These are phyloP conservation scores for Brenthis hecate DNA, from an alignment of 2,888 invertebrate genomes.

Conservation along the genomic window DNA sequence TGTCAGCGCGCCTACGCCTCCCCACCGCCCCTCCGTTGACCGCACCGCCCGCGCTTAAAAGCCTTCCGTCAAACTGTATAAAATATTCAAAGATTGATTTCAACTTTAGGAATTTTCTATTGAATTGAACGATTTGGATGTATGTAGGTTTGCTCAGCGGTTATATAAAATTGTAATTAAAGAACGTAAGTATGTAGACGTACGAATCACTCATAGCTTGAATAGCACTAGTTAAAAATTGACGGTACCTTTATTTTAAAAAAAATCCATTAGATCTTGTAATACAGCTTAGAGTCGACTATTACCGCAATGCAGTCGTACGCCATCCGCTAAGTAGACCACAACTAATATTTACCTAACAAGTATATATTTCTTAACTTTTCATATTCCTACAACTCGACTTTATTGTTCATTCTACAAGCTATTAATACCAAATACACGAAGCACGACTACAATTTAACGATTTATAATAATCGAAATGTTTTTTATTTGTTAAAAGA, in stretches of 20 bases:
- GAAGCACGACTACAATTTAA: slow-evolving; percentile 11
- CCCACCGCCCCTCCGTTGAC: slow-evolving; percentile 46
- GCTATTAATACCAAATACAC: background rate
- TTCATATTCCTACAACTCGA: background rate
- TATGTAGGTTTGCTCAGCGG: too few species aligned
- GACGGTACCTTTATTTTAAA: too few species aligned
- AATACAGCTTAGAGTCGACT: too few species aligned
- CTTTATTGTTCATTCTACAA: background rate
- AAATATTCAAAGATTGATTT: slow-evolving; percentile 31
- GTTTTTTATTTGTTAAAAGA: too few species aligned
- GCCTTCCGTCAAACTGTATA: slow-evolving; percentile 67
- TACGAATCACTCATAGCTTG: too few species aligned
- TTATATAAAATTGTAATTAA: too few species aligned
- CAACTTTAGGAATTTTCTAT: slow-evolving; percentile 7
- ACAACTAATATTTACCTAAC: too few species aligned
- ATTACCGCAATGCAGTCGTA: too few species aligned
- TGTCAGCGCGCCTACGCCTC: slow-evolving; percentile 76
- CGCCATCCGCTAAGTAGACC: background rate
- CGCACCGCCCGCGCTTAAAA: slow-evolving; percentile 46
- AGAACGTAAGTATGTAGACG: too few species aligned
- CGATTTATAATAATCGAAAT: background rate
- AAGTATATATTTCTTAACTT: too few species aligned
- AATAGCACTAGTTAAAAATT: too few species aligned
- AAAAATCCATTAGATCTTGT: too few species aligned
- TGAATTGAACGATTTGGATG: background rate